Percentiles rank a stretch among this genome's conserved stretches.
phyloP scores from a whole-genome alignment of 2,888 invertebrate species.

The Agriopis aurantiaria region DNA sequence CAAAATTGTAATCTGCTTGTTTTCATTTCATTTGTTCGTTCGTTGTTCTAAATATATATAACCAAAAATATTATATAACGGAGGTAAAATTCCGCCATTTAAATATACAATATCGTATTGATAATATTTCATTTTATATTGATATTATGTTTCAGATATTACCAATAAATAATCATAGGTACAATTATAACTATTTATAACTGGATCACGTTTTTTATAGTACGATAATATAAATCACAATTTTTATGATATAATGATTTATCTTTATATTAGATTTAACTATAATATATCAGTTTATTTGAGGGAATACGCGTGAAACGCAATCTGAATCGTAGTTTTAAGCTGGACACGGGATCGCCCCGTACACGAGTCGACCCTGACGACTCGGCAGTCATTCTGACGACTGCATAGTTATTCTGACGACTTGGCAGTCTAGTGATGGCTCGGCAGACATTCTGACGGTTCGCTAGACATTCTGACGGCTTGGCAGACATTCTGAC shows the following conservation, averaged over 20 bases:
- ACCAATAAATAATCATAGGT: conserved; percentile 2
- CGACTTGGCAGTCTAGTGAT: conserved; percentile 14
- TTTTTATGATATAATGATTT: conserved; percentile 1
- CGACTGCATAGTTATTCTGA: conserved; percentile 21
- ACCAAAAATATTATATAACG: conserved; percentile 4
- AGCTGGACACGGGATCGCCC: conserved; percentile 51
- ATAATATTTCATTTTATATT: background rate
- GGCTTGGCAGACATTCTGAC: conserved; percentile 1
- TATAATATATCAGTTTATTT: conserved; percentile 13
- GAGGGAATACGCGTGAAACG: conserved; percentile 56
- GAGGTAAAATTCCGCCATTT: conserved; percentile 8
- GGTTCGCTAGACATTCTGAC: conserved; percentile 7
- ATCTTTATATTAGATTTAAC: conserved; percentile 20
- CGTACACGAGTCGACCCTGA: conserved; percentile 36
- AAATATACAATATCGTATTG: background rate
- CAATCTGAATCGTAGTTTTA: conserved; percentile 57
- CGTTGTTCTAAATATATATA: conserved; percentile 19
- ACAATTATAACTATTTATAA: conserved; percentile 9
- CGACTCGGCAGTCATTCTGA: conserved; percentile 28
- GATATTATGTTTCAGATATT: background rate
- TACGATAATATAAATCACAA: conserved; percentile 6
- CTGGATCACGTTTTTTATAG: conserved; percentile 11
- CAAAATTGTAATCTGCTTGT: conserved; percentile 66
- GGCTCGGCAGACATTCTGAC: conserved; percentile 17
- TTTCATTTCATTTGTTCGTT: conserved; percentile 57